A percentile compares a stretch with the other conserved stretches of the same genome.
These are phyloP conservation scores for Rhinatrema bivittatum DNA, from an alignment of 2,797 vertebrate species.

Conservation along the genomic window DNA sequence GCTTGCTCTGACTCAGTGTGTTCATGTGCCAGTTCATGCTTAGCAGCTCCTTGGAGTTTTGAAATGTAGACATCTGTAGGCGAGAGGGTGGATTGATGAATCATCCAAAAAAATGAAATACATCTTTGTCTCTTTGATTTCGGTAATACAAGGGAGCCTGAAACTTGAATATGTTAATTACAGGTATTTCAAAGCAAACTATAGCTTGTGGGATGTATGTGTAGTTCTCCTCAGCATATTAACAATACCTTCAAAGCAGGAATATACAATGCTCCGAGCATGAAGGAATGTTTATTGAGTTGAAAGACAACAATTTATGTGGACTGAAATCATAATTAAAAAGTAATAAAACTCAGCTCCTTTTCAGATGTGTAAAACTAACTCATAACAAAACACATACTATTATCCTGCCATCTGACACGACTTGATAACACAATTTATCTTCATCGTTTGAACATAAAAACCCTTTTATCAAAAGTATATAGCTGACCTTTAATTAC, in stretches of 20 bases:
- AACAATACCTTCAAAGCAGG: slow-evolving; percentile 16
- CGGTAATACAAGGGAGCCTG: slow-evolving; percentile 13
- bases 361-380: background rate
- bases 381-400: background rate
- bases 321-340: slow-evolving; percentile 1
- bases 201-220: background rate
- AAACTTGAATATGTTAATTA: slow-evolving; percentile 34
- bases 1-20: slow-evolving; percentile 14
- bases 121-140: slow-evolving; percentile 37
- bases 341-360: background rate
- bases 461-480: background rate
- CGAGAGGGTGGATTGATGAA: slow-evolving; percentile 19
- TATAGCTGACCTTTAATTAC: background rate
- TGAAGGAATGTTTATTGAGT: background rate
- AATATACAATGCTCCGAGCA: background rate
- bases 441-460: slow-evolving; percentile 2
- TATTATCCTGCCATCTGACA: background rate
- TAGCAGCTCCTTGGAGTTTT: slow-evolving; percentile 3
- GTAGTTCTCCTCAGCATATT: background rate
- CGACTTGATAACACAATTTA: background rate
- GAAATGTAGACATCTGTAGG: slow-evolving; percentile 14
- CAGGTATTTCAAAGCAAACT: slow-evolving; percentile 31
- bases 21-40: slow-evolving; percentile 4
- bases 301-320: slow-evolving; percentile 1
- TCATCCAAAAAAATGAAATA: slow-evolving; percentile 31